phyloP scores from a whole-genome alignment of 2,113 vertebrate species.

The Silurus glanis region DNA sequence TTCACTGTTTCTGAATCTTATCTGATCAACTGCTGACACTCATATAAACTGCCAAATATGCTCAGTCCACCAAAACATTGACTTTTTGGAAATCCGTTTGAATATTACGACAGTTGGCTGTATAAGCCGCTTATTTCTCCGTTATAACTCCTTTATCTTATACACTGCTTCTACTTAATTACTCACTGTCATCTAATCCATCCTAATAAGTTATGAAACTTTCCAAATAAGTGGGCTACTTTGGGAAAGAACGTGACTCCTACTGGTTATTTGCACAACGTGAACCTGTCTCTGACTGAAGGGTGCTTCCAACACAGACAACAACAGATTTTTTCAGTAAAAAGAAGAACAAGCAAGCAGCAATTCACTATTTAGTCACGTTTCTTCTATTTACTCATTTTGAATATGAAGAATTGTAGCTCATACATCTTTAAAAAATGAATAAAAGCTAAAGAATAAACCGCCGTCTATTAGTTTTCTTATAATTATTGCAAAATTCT shows the following conservation, averaged over 20 bases:
- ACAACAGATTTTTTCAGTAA: background rate
- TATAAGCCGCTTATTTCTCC: background rate
- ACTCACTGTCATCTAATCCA: background rate
- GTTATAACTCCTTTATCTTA: background rate
- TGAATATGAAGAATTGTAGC: background rate
- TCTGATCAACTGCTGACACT: conserved; percentile 4
- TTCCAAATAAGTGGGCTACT: background rate
- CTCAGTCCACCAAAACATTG: background rate
- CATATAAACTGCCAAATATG: conserved; percentile 44
- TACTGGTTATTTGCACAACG: conserved; percentile 12
- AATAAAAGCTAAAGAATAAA: background rate
- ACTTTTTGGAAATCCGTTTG: background rate
- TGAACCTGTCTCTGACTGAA: background rate
- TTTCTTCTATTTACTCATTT: background rate
- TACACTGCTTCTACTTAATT: background rate
- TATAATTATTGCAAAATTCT: background rate
- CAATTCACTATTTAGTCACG: background rate
- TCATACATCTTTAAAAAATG: background rate
- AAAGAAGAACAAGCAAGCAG: background rate
- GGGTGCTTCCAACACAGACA: background rate
- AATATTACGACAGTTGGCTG: background rate
- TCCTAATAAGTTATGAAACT: background rate
- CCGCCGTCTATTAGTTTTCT: background rate
- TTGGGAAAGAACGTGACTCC: background rate
- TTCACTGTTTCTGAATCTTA: background rate